phyloP scores from a whole-genome alignment of 2,113 vertebrate species.

The Lipophrys pholis region DNA sequence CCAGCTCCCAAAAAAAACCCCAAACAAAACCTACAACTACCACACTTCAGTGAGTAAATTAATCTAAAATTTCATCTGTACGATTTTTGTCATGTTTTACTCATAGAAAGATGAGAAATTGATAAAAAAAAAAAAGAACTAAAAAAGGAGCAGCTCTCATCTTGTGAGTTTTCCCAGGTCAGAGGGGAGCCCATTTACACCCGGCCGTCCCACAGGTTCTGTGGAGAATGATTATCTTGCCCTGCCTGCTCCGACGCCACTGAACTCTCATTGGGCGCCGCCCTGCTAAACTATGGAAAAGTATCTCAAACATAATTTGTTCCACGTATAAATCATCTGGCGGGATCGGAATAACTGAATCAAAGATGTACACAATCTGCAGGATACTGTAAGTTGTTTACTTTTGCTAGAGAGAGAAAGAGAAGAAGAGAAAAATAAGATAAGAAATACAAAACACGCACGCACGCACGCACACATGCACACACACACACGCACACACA shows the following conservation, averaged over 20 bases:
- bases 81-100: slow-evolving; percentile 5
- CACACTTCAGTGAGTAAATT: slow-evolving; percentile 44
- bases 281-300: slow-evolving; percentile 16
- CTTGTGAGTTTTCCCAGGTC: slow-evolving; percentile 66
- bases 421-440: no score
- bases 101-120: slow-evolving; percentile 2
- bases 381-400: neutral
- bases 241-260: slow-evolving; percentile 55
- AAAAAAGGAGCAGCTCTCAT: slow-evolving; percentile 47
- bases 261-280: slow-evolving; percentile 19
- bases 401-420: neutral
- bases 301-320: neutral
- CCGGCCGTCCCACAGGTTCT: slow-evolving; percentile 67
- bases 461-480: neutral
- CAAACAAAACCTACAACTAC: neutral
- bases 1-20: slow-evolving; percentile 62
- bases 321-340: neutral
- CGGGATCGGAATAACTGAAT: neutral
- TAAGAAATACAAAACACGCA: no score
- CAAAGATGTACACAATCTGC: neutral
- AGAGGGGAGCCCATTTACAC: slow-evolving; percentile 79
- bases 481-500: slow-evolving; percentile 8
- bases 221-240: slow-evolving; percentile 72
- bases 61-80: slow-evolving; percentile 21
- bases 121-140: slow-evolving; percentile 3